Evolutionary conservation across 2,797 vertebrate species (phyloP).

Genomic region (Thalassophryne amazonica): DNA sequence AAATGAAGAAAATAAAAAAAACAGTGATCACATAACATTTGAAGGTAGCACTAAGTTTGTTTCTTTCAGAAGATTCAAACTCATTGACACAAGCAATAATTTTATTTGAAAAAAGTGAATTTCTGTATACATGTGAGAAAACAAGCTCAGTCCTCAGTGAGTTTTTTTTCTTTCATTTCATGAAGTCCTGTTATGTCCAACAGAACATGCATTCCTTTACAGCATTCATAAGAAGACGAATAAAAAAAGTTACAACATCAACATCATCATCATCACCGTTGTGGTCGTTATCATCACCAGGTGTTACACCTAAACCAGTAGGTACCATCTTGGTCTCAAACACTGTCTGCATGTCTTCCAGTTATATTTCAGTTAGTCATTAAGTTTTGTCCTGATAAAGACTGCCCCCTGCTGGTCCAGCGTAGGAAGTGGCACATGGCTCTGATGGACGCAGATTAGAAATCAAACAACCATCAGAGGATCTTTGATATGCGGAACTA

Average conservation of each 20-base stretch:
- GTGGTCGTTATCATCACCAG: constrained; percentile 12
- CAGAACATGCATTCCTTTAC: constrained; percentile 58
- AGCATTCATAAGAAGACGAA: constrained; percentile 54
- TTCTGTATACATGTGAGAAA: constrained; percentile 76
- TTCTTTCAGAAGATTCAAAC: constrained; percentile 28
- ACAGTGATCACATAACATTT: no score
- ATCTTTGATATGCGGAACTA: not conserved
- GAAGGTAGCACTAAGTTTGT: no score
- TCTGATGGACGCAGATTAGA: no score
- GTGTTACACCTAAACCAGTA: constrained; percentile 63
- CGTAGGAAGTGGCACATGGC: constrained; percentile 2
- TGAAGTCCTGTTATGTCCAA: constrained; percentile 41
- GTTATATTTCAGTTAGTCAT: constrained; percentile 38
- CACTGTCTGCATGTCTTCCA: constrained; percentile 21
- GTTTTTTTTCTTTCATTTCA: constrained; percentile 54
- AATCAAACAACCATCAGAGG: constrained; percentile 8
- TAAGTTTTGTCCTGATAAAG: constrained; percentile 46
- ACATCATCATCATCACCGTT: constrained; percentile 15
- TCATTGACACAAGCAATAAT: constrained; percentile 64
- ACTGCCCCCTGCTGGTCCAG: constrained; percentile 38
- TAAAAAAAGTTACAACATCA: constrained; percentile 52
- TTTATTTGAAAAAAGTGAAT: constrained; percentile 79
- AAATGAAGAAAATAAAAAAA: no score
- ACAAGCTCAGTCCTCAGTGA: constrained; percentile 59
- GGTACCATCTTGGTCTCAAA: constrained; percentile 47